These are phyloP conservation scores for Malthinus seriepunctatus DNA, from an alignment of 2,888 invertebrate genomes.

Conservation along the genomic window DNA sequence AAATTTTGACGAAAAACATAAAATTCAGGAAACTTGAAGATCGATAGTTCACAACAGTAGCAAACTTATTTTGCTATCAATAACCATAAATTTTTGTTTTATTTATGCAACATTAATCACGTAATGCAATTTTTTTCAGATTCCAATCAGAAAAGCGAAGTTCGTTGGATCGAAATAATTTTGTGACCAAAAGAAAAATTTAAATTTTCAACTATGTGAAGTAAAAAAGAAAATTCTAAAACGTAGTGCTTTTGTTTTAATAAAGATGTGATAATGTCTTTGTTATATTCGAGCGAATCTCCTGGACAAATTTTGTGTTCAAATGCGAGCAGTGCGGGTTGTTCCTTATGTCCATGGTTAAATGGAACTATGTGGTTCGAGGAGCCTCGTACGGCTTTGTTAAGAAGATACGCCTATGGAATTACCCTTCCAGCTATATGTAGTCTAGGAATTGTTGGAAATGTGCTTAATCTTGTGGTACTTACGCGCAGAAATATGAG, in stretches of 20 bases:
- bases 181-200: no score
- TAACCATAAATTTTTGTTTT: no score
- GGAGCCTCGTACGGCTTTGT: conserved; percentile 63
- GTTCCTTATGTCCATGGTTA: conserved; percentile 46
- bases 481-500: conserved; percentile 77
- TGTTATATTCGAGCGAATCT: conserved; percentile 52
- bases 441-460: conserved; percentile 74
- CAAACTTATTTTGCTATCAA: no score
- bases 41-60: no score
- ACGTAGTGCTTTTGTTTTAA: neutral
- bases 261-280: conserved; percentile 44
- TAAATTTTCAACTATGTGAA: no score
- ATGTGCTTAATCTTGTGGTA: conserved; percentile 77
- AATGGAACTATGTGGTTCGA: conserved; percentile 51
- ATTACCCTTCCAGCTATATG: conserved; percentile 71
- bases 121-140: no score
- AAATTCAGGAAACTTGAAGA: no score
- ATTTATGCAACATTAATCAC: no score
- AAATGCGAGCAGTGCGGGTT: conserved; percentile 45
- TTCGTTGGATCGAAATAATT: no score
- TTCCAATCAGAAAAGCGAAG: no score
- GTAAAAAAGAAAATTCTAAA: neutral
- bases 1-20: no score
- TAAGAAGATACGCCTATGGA: conserved; percentile 67
- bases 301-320: conserved; percentile 45